phyloP scores from a whole-genome alignment of 1,140 invertebrate genomes.

The Rhyacophila brunnea region DNA sequence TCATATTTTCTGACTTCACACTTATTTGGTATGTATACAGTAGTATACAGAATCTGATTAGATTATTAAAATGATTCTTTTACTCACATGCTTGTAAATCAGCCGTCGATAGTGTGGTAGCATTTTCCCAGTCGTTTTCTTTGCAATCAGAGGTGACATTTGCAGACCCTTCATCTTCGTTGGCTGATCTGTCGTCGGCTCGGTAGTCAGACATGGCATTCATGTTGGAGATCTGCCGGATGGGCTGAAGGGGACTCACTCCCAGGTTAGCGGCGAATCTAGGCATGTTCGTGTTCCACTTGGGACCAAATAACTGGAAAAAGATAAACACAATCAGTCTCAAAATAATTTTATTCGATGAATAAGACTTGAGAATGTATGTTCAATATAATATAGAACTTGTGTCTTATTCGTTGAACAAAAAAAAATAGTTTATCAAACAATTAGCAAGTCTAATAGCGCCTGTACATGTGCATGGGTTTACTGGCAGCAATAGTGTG shows the following conservation, averaged over 20 bases:
- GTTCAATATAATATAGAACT: too few relatives aligned
- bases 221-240: conserved; percentile 55
- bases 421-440: too few relatives aligned
- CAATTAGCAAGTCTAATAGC: too few relatives aligned
- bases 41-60: too few relatives aligned
- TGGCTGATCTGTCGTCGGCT: conserved; percentile 23
- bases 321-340: too few relatives aligned
- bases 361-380: too few relatives aligned
- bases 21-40: too few relatives aligned
- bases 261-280: conserved; percentile 77
- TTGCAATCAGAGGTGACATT: conserved; percentile 40
- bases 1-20: too few relatives aligned
- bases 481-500: too few relatives aligned
- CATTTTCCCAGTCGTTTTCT: conserved; percentile 23
- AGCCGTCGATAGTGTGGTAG: conserved; percentile 41
- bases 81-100: conserved; percentile 53
- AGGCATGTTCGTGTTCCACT: conserved; percentile 74
- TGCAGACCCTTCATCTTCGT: conserved; percentile 39
- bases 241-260: conserved; percentile 70
- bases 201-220: conserved; percentile 26
- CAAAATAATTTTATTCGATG: too few relatives aligned
- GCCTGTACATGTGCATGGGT: too few relatives aligned
- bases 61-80: neutral
- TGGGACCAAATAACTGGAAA: conserved; percentile 78
- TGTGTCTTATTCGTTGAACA: too few relatives aligned